phyloP scores from a whole-genome alignment of 2,113 vertebrate species.

The Tetrax tetrax region DNA sequence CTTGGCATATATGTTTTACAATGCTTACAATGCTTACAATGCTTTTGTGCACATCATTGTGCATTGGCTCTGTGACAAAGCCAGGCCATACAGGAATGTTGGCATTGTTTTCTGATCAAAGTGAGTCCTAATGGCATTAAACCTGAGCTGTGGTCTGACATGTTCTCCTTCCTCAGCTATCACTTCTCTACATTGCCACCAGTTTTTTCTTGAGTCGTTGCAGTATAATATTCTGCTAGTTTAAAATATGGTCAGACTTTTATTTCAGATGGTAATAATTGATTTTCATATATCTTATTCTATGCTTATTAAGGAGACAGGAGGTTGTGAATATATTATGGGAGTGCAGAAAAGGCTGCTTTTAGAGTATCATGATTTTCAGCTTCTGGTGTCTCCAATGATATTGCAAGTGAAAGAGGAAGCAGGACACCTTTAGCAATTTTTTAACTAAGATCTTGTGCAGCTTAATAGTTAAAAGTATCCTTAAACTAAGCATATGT shows the following conservation, averaged over 20 bases:
- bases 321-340: not conserved
- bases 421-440: not conserved
- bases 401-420: not conserved
- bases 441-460: not conserved
- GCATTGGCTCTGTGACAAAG: constrained; percentile 7
- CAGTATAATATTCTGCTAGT: not conserved
- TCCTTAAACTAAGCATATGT: not conserved
- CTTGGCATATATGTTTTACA: not conserved
- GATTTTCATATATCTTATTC: not conserved
- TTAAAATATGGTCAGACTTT: not conserved
- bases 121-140: not conserved
- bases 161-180: not conserved
- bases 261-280: not conserved
- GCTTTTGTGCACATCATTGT: no score
- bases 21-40: no score
- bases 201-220: not conserved
- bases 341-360: not conserved
- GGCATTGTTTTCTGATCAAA: constrained; percentile 1
- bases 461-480: not conserved
- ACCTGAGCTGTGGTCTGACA: not conserved
- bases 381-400: not conserved
- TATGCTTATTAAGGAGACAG: not conserved
- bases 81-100: not conserved
- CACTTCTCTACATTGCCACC: not conserved
- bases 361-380: not conserved